Evolutionary conservation across 2,113 vertebrate species (phyloP), one percentile per base, ranked within the genome.

Genomic region (Sakesphorus luctuosus): DNA sequence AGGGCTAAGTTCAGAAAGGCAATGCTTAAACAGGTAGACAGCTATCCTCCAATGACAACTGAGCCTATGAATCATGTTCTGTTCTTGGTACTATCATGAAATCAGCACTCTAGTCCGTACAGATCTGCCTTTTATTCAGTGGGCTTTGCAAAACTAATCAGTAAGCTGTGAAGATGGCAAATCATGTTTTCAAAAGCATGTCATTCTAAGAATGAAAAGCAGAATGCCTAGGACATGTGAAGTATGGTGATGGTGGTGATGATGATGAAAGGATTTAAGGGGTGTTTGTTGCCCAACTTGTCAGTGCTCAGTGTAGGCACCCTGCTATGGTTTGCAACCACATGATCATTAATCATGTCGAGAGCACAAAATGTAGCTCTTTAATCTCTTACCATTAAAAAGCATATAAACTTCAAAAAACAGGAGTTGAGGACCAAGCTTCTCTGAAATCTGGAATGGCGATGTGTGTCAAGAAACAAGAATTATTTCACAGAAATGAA

Each of bases 321-420:
- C 7, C 16, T 84, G 25, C 29, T 63, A 0, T 62, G 35, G 8
- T 90, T 90, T 79, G 31, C 44, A 82, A 50, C 24, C 25, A 52
- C 9, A 7, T 12, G 18, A 36, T 50, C 33, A 24, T 44, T 81
- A 55, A 49, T 76, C 38, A 31, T 0, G 0, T 29, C 47, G 38
- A 68, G 53, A 55, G 24, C 21, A 52, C 24, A 68, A 24, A 79
- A 53, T 7, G 7, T 74, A 59, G 59, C 25, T 26, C 87, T 87
- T 76, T 29, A 46, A 56, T 96, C 81, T 95, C 73, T 72, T 93
- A 67, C 83, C 85, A 5, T 91, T 91, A 85, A 95, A 86, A 95
- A 97, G 95, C 80, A 88, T 36, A 90, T 90, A 97, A 95, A 74
- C 81, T 90, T 84, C 94, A 96, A 56, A 97, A 94, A 94, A 46